Conservation (phyloP, 2,888 invertebrate species). For the Cylloceria caligata region DNA sequence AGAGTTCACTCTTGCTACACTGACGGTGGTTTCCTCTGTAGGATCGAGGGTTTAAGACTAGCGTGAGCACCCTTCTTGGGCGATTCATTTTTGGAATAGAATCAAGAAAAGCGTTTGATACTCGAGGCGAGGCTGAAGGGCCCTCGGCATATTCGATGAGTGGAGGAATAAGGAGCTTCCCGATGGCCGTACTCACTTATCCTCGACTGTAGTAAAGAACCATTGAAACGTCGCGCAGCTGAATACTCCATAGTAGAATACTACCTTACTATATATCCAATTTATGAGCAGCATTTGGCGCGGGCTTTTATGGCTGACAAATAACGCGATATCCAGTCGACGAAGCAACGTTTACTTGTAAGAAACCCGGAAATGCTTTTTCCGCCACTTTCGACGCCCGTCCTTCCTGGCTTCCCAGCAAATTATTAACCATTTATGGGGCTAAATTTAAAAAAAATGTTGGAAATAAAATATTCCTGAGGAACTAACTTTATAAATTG, state of each 20-base stretch:
- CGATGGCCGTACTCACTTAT: conserved; percentile 54
- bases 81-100: conserved; percentile 65
- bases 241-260: conserved; percentile 6
- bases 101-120: conserved; percentile 54
- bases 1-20: conserved; percentile 2
- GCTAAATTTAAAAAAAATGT: background rate
- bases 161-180: conserved; percentile 59
- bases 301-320: conserved; percentile 15
- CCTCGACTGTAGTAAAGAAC: conserved; percentile 19
- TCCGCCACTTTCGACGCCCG: background rate
- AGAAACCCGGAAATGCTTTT: background rate
- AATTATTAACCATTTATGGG: background rate
- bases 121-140: conserved; percentile 64
- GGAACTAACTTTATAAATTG: too few relatives aligned
- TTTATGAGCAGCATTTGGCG: conserved; percentile 17
- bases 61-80: conserved; percentile 15
- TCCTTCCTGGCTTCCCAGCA: background rate
- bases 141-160: conserved; percentile 67
- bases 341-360: background rate
- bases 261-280: conserved; percentile 2
- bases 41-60: background rate
- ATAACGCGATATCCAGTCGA: conserved; percentile 15
- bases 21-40: background rate
- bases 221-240: background rate
- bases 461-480: background rate